phyloP scores from a whole-genome alignment of 53 echinoderm and acorn worm species.

The Pentamera pediparva region DNA sequence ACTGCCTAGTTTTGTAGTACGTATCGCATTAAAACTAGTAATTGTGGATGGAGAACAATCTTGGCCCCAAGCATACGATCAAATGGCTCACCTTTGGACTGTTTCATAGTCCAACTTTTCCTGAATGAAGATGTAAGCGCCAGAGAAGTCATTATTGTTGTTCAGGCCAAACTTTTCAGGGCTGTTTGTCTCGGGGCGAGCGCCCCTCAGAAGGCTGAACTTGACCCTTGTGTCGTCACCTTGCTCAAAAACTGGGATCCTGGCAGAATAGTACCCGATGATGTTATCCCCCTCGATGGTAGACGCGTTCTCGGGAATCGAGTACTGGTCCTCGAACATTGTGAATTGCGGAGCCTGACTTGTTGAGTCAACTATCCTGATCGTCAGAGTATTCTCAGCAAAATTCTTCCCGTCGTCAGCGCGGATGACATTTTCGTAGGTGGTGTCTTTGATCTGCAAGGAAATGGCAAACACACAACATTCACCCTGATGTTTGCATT shows the following conservation, averaged over 20 bases:
- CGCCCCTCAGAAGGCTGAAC: slow-evolving; percentile 56
- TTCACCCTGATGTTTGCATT: no score
- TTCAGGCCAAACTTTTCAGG: slow-evolving; percentile 49
- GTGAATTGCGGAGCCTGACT: not conserved
- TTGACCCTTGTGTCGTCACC: slow-evolving; percentile 4
- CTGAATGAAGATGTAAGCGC: slow-evolving; percentile 33
- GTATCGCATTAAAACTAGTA: no score
- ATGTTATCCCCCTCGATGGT: not conserved
- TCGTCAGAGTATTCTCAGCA: not conserved
- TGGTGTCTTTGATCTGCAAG: no score
- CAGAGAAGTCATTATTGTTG: not conserved
- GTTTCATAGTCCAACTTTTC: slow-evolving; percentile 68
- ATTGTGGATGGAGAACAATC: not conserved
- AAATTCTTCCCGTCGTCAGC: not conserved
- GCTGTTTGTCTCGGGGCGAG: slow-evolving; percentile 71
- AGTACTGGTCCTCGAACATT: not conserved
- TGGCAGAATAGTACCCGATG: not conserved
- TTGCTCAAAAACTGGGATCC: not conserved
- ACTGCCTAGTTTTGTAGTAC: no score
- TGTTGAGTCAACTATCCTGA: slow-evolving; percentile 6
- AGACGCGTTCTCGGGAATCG: slow-evolving; percentile 39
- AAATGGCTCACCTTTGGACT: slow-evolving; percentile 47
- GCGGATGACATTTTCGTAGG: no score
- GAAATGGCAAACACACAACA: no score
- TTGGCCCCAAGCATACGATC: no score